phyloP scores from a whole-genome alignment of 2,797 vertebrate species.

The Enteromius afrohamiltoni region DNA sequence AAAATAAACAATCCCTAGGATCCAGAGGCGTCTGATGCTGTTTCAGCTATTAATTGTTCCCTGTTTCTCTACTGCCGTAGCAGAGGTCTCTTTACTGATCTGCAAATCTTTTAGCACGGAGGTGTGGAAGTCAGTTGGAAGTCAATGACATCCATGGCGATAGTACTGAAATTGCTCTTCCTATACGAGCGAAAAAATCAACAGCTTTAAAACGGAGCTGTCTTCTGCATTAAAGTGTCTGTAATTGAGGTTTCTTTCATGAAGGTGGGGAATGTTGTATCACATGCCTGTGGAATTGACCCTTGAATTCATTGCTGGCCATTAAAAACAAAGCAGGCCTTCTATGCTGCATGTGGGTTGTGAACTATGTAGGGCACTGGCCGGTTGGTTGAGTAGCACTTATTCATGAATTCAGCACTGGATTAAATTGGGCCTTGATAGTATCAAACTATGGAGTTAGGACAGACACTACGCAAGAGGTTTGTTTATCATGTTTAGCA shows the following conservation, averaged over 20 bases:
- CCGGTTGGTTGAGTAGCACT: constrained; percentile 35
- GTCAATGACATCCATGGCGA: constrained; percentile 57
- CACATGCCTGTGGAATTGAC: constrained; percentile 62
- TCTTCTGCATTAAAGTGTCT: constrained; percentile 46
- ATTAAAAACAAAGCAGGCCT: constrained; percentile 60
- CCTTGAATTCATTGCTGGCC: constrained; percentile 54
- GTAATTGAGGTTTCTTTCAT: constrained; percentile 58
- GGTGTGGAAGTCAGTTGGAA: constrained; percentile 54
- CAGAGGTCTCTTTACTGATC: constrained; percentile 45
- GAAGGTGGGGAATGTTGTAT: constrained; percentile 61
- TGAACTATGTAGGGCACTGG: constrained; percentile 41
- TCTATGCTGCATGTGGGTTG: constrained; percentile 46
- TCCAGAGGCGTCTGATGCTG: constrained; percentile 32
- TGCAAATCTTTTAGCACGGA: constrained; percentile 57
- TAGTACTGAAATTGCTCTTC: constrained; percentile 48
- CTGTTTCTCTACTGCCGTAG: constrained; percentile 40
- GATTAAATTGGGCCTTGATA: constrained; percentile 31
- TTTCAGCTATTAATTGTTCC: constrained; percentile 58
- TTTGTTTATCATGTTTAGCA: not conserved
- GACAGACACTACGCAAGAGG: constrained; percentile 24
- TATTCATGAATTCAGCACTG: constrained; percentile 49
- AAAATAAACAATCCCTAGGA: constrained; percentile 60
- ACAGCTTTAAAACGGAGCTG: constrained; percentile 46
- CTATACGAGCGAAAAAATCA: constrained; percentile 47
- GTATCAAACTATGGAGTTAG: constrained; percentile 12